Percentiles rank a stretch among this genome's conserved stretches.
Conservation (phyloP, 1,140 invertebrate species). For the Aphaenogaster floridana region DNA sequence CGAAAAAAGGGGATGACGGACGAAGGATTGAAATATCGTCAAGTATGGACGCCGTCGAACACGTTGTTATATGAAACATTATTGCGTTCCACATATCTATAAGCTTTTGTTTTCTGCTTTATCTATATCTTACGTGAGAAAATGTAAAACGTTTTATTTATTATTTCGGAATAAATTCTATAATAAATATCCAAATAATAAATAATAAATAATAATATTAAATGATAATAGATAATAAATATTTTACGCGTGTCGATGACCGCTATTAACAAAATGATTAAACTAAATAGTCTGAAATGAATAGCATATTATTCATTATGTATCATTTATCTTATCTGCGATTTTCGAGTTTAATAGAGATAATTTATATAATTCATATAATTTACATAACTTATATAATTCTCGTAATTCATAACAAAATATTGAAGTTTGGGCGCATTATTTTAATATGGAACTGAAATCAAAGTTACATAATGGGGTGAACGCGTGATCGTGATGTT, state of each 20-base stretch:
- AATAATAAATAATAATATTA: neutral
- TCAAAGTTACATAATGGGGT: neutral
- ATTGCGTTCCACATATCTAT: neutral
- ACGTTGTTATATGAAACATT: neutral
- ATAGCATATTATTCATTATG: neutral
- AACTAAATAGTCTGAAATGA: neutral
- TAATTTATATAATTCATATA: neutral
- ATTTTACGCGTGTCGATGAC: neutral
- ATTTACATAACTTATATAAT: slow-evolving; percentile 1
- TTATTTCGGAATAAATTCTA: neutral
- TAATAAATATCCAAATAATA: neutral
- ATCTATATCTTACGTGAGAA: neutral
- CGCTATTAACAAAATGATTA: neutral
- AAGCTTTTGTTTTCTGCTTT: neutral
- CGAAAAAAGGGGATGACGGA: slow-evolving; percentile 5
- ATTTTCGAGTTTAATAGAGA: neutral
- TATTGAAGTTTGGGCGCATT: neutral
- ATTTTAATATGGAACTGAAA: neutral
- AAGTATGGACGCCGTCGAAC: slow-evolving; percentile 44
- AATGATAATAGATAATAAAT: neutral
- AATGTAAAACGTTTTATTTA: slow-evolving; percentile 2
- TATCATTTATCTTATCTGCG: neutral
- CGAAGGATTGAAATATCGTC: slow-evolving; percentile 18
- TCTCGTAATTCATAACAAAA: neutral
- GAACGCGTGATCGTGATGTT: neutral